A percentile compares a stretch with the other conserved stretches of the same genome.
phyloP scores from a whole-genome alignment of 2,888 invertebrate genomes.

The Acleris emargana region DNA sequence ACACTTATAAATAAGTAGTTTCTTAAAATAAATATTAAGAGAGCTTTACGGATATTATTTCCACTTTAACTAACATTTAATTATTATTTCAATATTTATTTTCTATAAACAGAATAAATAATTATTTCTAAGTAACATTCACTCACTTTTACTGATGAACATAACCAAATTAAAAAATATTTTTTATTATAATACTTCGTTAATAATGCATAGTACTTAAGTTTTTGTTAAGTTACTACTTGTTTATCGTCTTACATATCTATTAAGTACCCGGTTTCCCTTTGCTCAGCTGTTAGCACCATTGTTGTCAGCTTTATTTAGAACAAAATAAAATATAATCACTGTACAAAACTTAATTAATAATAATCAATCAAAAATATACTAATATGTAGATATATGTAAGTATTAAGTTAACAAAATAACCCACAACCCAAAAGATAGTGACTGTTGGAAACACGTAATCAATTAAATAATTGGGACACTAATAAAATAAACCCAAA shows the following conservation, averaged over 20 bases:
- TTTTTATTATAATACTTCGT: neutral
- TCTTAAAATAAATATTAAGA: conserved; percentile 10
- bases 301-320: conserved; percentile 62
- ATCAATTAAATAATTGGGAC: conserved; percentile 39
- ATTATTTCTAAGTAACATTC: no score
- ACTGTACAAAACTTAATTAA: conserved; percentile 36
- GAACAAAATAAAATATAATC: conserved; percentile 22
- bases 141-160: conserved; percentile 17
- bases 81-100: neutral
- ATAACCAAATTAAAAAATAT: conserved; percentile 7
- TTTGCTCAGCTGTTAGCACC: conserved; percentile 66
- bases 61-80: conserved; percentile 5
- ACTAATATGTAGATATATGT: no score
- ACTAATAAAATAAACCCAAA: no score
- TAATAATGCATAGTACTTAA: neutral
- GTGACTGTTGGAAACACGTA: conserved; percentile 65
- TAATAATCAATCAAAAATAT: conserved; percentile 26
- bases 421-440: conserved; percentile 62
- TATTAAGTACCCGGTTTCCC: conserved; percentile 55
- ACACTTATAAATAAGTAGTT: neutral
- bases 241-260: neutral
- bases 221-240: no score
- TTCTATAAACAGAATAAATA: no score
- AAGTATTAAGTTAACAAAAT: conserved; percentile 32
- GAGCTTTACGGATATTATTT: conserved; percentile 9